phyloP scores from a whole-genome alignment of 2,113 vertebrate genomes.

The Gopherus evgoodei region DNA sequence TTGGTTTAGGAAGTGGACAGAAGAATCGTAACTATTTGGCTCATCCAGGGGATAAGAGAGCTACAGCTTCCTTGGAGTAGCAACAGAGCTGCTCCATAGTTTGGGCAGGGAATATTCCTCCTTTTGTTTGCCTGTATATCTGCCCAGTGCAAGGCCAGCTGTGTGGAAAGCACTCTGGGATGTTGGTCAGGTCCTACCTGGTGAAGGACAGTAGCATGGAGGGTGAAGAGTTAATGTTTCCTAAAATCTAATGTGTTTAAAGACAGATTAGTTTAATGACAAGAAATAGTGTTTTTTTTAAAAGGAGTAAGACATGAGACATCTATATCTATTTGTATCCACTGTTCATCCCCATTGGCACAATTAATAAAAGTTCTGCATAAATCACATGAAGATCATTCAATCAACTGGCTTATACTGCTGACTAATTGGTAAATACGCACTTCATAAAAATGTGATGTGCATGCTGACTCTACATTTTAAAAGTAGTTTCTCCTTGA shows the following conservation, averaged over 20 bases:
- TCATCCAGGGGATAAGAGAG: background rate
- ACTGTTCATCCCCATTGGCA: slow-evolving; percentile 75
- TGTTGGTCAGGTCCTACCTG: slow-evolving; percentile 26
- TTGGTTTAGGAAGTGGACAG: background rate
- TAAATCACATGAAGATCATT: slow-evolving; percentile 80
- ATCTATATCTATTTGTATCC: slow-evolving; percentile 76
- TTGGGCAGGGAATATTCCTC: background rate
- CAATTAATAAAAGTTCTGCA: slow-evolving; percentile 78
- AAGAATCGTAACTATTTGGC: background rate
- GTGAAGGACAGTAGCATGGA: background rate
- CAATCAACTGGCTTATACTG: slow-evolving; percentile 76
- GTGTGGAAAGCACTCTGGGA: accelerated
- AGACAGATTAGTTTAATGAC: slow-evolving; percentile 6
- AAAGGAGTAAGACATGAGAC: slow-evolving; percentile 59
- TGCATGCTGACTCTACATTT: slow-evolving; percentile 57
- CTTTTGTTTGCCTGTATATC: slow-evolving; percentile 14
- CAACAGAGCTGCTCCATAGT: background rate
- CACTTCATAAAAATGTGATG: slow-evolving; percentile 68
- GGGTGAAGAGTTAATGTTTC: slow-evolving; percentile 17
- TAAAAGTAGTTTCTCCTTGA: slow-evolving; percentile 45
- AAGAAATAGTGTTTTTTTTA: slow-evolving; percentile 50
- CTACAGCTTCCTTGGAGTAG: background rate
- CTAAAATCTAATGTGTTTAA: background rate
- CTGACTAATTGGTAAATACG: slow-evolving; percentile 80
- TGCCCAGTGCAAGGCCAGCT: background rate